Base-by-base conservation (phyloP, 2,888 invertebrate species). In the Ormia ochracea region DNA sequence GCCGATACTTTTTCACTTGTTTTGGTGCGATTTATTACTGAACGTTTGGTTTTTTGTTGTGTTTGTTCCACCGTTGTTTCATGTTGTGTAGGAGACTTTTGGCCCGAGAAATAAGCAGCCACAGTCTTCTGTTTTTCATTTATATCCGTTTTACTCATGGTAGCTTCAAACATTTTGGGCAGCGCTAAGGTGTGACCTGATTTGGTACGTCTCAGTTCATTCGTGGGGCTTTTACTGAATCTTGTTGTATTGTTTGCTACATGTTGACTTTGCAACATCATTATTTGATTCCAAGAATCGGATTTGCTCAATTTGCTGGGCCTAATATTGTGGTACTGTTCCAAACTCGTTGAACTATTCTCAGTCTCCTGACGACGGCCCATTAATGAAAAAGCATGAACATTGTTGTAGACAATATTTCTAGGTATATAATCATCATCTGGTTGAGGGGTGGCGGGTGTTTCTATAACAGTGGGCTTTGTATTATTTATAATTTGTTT, bases 141-240 rank as follows among this genome's bases (percentile, higher is more conserved):
- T 50, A 94, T 90, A 84, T 93, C 92, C 41, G 93, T 93, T 82
- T 92, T 93, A 7, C 92, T 91, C 85, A 95, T 93, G 70, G 94
- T 93, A 10, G 96, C 96, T 89, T 96, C 96, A 88, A 92, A 96
- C 85, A 96, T 93, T 87, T 95, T 96, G 0, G 95, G 94, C 63
- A 94, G 90, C 33, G 93, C 92, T 82, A 95, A 90, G 45, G 93
- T 91, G 85, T 95, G 94, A 85, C 94, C 94, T 0, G 95, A 95
- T 85, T 94, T 95, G 3, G 94, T 93, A 85, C 94, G 87, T 31
- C 89, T 84, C 58, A 90, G 58, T 41, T 84, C 83, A 65, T 75
- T 80, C 31, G 81, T 59, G 45, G 82, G 66, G 23, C 82, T 61
- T 33, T 72, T 82, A 63, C 91, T 26, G 82, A 85, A 69, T 87